Percentiles rank a stretch among this genome's conserved stretches.
Evolutionary conservation across 2,113 vertebrate genomes (phyloP).

Genomic region (Zosterops japonicus): DNA sequence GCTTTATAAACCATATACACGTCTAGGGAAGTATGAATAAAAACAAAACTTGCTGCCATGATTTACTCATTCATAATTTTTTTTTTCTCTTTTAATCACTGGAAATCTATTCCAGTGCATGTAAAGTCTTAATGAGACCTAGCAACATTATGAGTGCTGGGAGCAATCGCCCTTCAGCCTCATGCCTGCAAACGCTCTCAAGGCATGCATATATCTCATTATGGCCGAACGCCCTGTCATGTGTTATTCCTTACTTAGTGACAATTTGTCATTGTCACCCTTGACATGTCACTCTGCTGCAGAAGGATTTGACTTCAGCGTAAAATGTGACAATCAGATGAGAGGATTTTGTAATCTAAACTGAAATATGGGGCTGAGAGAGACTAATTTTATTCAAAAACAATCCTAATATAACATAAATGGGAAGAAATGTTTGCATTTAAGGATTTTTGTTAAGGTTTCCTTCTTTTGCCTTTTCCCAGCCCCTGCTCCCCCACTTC

Average conservation of each 20-base stretch:
- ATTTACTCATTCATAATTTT: constrained; percentile 46
- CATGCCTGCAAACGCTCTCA: constrained; percentile 48
- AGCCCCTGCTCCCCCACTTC: not conserved
- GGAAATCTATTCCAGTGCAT: constrained; percentile 33
- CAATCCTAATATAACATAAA: constrained; percentile 59
- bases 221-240: constrained; percentile 75
- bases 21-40: not conserved
- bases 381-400: constrained; percentile 74
- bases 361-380: constrained; percentile 72
- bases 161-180: constrained; percentile 66
- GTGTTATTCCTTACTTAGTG: constrained; percentile 82
- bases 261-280: constrained; percentile 87
- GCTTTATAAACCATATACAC: not conserved
- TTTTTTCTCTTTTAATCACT: constrained; percentile 65
- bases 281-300: constrained; percentile 75
- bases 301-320: constrained; percentile 73
- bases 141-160: constrained; percentile 15
- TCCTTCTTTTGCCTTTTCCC: constrained; percentile 2
- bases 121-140: constrained; percentile 70
- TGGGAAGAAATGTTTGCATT: constrained; percentile 47
- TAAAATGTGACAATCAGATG: constrained; percentile 74
- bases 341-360: constrained; percentile 76
- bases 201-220: constrained; percentile 74
- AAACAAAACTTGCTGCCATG: not conserved
- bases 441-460: constrained; percentile 38